Conservation (phyloP, 1,140 invertebrate species). For the Penaeus indicus region DNA sequence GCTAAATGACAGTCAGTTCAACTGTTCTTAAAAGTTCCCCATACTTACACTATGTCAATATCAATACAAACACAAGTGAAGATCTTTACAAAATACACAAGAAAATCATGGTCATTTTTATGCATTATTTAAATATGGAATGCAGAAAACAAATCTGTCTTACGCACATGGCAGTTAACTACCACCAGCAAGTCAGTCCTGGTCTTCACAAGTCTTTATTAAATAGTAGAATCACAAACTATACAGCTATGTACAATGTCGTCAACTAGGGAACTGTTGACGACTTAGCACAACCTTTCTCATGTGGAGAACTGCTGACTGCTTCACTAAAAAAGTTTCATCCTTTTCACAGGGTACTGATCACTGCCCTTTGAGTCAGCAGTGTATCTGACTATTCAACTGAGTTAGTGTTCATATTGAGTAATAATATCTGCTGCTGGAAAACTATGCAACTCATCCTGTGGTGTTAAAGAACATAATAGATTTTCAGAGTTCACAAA, state of each 20-base stretch:
- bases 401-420: too few species aligned
- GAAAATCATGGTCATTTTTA: constrained; percentile 42
- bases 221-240: constrained; percentile 52
- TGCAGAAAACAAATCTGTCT: constrained; percentile 51
- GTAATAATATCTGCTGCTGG: too few species aligned
- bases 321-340: not conserved
- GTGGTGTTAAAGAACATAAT: too few species aligned
- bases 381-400: constrained; percentile 1
- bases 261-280: constrained; percentile 40
- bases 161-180: constrained; percentile 49
- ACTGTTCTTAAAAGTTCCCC: too few species aligned
- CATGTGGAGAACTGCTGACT: constrained; percentile 48
- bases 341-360: constrained; percentile 8
- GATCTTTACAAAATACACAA: constrained; percentile 35
- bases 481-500: too few species aligned
- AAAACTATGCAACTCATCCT: too few species aligned
- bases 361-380: not conserved
- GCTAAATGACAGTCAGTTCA: too few species aligned
- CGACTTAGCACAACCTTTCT: constrained; percentile 58
- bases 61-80: constrained; percentile 16
- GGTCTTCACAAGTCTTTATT: constrained; percentile 42
- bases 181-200: constrained; percentile 38
- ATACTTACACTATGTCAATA: too few species aligned
- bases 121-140: constrained; percentile 50
- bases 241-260: constrained; percentile 59